phyloP scores from a whole-genome alignment of 2,797 vertebrate species.

The Antennarius maculatus region DNA sequence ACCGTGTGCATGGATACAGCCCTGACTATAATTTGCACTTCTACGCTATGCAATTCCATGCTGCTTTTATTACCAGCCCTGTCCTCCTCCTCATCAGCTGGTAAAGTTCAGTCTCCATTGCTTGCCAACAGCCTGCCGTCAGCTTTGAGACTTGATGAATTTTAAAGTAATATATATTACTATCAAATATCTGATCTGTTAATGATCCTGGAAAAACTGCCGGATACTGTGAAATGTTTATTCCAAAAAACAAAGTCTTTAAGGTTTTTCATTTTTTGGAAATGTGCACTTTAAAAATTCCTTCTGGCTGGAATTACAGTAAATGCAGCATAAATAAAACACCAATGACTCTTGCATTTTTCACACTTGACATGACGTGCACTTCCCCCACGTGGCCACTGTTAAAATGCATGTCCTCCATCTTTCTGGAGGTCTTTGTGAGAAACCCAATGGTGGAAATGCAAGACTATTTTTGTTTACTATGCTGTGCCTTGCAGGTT shows the following conservation, averaged over 20 bases:
- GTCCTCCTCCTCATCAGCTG: constrained; percentile 28
- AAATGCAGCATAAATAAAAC: too few species aligned
- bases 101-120: constrained; percentile 39
- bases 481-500: background rate
- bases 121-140: constrained; percentile 47
- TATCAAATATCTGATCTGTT: background rate
- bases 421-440: background rate
- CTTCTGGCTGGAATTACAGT: too few species aligned
- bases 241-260: background rate
- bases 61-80: constrained; percentile 34
- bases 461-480: background rate
- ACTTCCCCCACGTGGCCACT: background rate
- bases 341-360: background rate
- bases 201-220: background rate
- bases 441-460: background rate
- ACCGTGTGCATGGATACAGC: constrained; percentile 9
- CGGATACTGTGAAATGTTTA: background rate
- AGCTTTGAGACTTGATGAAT: constrained; percentile 30
- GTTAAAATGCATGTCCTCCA: background rate
- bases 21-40: constrained; percentile 9
- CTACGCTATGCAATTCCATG: background rate
- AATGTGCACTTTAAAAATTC: background rate
- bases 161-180: too few species aligned
- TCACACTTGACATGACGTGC: background rate
- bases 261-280: background rate